A percentile compares a stretch with the other conserved stretches of the same genome.
Evolutionary conservation across 2,113 vertebrate species (phyloP).

Genomic region (Nannospalax galili): DNA sequence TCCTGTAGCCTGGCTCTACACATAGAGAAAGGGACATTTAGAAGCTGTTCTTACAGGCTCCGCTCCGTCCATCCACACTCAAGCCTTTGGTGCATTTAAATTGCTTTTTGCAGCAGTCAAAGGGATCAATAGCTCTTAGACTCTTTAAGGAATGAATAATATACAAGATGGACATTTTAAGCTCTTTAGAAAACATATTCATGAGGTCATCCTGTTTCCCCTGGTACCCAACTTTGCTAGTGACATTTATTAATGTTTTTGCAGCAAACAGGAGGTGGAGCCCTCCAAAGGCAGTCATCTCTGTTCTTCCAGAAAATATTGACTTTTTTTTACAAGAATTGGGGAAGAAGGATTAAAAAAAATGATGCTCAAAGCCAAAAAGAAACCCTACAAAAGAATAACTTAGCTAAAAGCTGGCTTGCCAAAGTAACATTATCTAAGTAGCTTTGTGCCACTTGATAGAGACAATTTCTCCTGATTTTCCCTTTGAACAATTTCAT

Average conservation of each 20-base stretch:
- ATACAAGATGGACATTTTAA: slow-evolving; percentile 78
- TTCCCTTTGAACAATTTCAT: slow-evolving; percentile 74
- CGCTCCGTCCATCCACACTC: slow-evolving; percentile 35
- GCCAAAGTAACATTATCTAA: slow-evolving; percentile 76
- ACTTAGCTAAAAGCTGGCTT: slow-evolving; percentile 70
- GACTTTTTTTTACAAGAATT: slow-evolving; percentile 71
- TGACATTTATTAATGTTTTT: slow-evolving; percentile 80
- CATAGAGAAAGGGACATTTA: slow-evolving; percentile 2
- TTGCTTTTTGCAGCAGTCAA: slow-evolving; percentile 71
- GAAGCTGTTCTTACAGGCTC: neutral
- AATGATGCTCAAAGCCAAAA: slow-evolving; percentile 64
- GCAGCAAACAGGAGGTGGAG: slow-evolving; percentile 74
- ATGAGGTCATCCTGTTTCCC: slow-evolving; percentile 72
- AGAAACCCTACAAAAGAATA: slow-evolving; percentile 75
- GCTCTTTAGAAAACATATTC: slow-evolving; percentile 80
- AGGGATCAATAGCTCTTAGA: slow-evolving; percentile 78
- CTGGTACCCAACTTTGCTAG: slow-evolving; percentile 63
- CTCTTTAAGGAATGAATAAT: slow-evolving; percentile 76
- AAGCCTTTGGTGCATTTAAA: slow-evolving; percentile 69
- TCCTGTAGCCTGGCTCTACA: neutral
- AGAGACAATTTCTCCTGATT: slow-evolving; percentile 78
- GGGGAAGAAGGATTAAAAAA: neutral
- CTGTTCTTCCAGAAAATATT: slow-evolving; percentile 77
- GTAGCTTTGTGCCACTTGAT: slow-evolving; percentile 74
- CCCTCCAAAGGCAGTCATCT: slow-evolving; percentile 70